phyloP scores from a whole-genome alignment of 2,797 vertebrate species.

The Nyctalus aviator region DNA sequence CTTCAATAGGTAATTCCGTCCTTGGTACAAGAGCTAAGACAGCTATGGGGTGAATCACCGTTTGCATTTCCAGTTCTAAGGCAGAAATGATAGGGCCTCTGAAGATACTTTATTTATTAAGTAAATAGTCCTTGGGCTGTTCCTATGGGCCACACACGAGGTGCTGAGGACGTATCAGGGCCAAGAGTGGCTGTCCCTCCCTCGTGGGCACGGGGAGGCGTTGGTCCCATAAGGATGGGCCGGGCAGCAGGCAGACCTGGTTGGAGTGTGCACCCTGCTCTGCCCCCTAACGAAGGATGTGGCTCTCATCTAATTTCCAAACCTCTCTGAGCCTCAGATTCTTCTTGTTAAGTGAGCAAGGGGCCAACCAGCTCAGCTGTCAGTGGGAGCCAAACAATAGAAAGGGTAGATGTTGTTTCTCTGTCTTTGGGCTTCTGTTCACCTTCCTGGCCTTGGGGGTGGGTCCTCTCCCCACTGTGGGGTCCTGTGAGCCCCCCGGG shows the following conservation, averaged over 20 bases:
- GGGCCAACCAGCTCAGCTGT: accelerated
- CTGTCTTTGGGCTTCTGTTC: neutral
- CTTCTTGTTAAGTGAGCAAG: neutral
- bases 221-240: accelerated
- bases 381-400: neutral
- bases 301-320: neutral
- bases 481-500: neutral
- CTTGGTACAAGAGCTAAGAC: neutral
- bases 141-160: accelerated
- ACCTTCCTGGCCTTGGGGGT: neutral
- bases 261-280: neutral
- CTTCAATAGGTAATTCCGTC: no score
- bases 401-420: accelerated
- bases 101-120: neutral
- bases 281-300: neutral
- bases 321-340: neutral
- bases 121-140: neutral
- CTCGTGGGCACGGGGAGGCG: neutral
- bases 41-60: neutral
- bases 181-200: neutral
- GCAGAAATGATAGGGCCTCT: neutral
- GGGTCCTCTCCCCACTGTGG: neutral
- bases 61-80: neutral
- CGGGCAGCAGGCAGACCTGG: neutral
- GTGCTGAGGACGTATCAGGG: accelerated